Percentiles rank a stretch among this genome's conserved stretches.
Conservation (phyloP, 2,113 vertebrate genomes). For the Pseudois nayaur region DNA sequence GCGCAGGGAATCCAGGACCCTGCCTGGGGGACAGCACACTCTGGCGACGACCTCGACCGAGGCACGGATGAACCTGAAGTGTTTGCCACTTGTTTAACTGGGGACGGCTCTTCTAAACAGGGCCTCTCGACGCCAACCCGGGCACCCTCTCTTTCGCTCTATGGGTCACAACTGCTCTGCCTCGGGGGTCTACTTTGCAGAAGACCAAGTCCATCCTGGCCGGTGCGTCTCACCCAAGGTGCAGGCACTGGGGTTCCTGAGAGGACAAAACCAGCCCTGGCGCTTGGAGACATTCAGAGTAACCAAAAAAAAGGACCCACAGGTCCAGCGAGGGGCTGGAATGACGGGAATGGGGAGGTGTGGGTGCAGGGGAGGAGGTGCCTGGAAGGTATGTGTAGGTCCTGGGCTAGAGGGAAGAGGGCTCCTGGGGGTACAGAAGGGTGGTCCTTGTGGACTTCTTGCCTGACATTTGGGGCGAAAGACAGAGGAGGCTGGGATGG, state of each 20-base stretch:
- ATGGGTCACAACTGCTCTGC: neutral
- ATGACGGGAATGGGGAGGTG: neutral
- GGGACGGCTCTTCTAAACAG: neutral
- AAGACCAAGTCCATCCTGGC: neutral
- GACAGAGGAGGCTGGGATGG: neutral
- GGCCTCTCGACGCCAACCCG: neutral
- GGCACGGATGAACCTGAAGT: neutral
- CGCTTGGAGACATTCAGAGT: neutral
- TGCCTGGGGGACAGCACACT: fast-evolving
- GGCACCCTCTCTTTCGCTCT: neutral
- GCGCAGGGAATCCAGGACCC: neutral
- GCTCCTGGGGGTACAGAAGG: neutral
- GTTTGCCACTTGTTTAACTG: neutral
- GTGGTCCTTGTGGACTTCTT: neutral
- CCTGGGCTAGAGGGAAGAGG: neutral
- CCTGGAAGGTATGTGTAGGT: fast-evolving
- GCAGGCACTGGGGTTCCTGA: neutral
- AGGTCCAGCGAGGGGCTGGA: neutral
- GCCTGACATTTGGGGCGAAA: neutral
- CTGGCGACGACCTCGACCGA: fast-evolving
- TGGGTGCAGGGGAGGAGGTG: neutral
- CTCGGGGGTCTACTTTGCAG: neutral
- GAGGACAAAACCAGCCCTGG: neutral
- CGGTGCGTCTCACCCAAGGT: too few relatives aligned
- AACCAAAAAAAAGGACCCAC: too few relatives aligned